Percentiles rank a stretch among this genome's conserved stretches.
Evolutionary conservation across 2,113 vertebrate genomes (phyloP).

Genomic region (Chionodraco myersi): DNA sequence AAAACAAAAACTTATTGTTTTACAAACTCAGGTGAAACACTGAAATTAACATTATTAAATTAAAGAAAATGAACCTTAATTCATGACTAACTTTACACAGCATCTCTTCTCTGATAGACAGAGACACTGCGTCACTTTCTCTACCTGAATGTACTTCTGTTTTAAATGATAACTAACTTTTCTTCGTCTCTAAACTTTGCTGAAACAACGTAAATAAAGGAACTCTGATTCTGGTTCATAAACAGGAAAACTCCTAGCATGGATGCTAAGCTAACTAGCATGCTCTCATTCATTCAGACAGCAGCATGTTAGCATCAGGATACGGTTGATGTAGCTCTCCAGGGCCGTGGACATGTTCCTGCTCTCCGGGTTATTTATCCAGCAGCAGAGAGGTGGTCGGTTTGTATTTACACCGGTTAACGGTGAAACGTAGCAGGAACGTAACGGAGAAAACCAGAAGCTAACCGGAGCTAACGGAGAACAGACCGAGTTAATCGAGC

Average conservation of each 20-base stretch:
- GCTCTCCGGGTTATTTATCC: slow-evolving; percentile 4
- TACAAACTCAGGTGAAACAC: too few relatives aligned
- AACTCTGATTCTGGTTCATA: too few relatives aligned
- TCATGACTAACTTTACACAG: fast-evolving
- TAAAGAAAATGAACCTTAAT: too few relatives aligned
- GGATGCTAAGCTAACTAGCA: slow-evolving; percentile 35
- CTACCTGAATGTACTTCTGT: too few relatives aligned
- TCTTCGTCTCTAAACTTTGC: too few relatives aligned
- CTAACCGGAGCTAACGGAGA: slow-evolving; percentile 4
- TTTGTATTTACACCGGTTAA: background rate
- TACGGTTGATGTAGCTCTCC: slow-evolving; percentile 88
- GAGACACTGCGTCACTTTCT: background rate
- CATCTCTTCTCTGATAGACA: background rate
- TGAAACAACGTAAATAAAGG: too few relatives aligned
- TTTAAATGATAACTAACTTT: too few relatives aligned
- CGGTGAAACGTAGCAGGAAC: background rate
- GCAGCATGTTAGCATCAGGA: slow-evolving; percentile 68
- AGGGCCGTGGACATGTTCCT: slow-evolving; percentile 84
- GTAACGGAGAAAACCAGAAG: background rate
- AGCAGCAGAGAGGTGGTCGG: background rate
- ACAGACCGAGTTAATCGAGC: slow-evolving; percentile 21
- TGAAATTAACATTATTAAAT: too few relatives aligned
- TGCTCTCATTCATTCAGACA: slow-evolving; percentile 31
- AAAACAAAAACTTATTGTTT: too few relatives aligned
- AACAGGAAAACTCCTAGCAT: background rate